Percentiles rank a stretch among this genome's conserved stretches.
phyloP scores from a whole-genome alignment of 1,140 invertebrate species.

The Muscidifurax raptorellus region DNA sequence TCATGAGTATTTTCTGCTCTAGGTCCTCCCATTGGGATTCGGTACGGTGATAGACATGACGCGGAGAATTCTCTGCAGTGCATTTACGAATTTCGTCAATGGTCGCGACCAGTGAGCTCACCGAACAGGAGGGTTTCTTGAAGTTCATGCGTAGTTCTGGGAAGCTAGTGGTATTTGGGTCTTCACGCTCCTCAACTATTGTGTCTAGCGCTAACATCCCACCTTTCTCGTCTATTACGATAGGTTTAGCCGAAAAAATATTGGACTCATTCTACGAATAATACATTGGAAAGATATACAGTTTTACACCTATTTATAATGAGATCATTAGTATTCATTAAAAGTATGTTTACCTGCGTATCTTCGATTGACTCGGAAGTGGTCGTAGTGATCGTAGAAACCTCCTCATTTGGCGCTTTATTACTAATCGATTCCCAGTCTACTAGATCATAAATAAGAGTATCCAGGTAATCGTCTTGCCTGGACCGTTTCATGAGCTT shows the following conservation, averaged over 20 bases:
- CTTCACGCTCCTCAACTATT: slow-evolving; percentile 79
- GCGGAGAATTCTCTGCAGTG: slow-evolving; percentile 77
- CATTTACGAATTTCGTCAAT: slow-evolving; percentile 81
- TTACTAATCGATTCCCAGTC: slow-evolving; percentile 65
- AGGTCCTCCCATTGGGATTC: slow-evolving; percentile 76
- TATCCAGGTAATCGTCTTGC: slow-evolving; percentile 78
- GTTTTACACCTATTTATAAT: not conserved
- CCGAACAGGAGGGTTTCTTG: slow-evolving; percentile 73
- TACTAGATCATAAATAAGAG: slow-evolving; percentile 74
- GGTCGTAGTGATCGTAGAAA: slow-evolving; percentile 7
- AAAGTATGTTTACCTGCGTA: slow-evolving; percentile 56
- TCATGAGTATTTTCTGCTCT: slow-evolving; percentile 69
- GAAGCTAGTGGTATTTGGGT: slow-evolving; percentile 58
- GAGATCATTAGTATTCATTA: not conserved
- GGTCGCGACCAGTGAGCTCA: slow-evolving; percentile 79
- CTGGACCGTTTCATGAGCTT: slow-evolving; percentile 67
- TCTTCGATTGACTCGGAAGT: slow-evolving; percentile 51
- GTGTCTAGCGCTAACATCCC: slow-evolving; percentile 74
- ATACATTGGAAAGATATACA: not conserved
- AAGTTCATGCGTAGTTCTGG: slow-evolving; percentile 65
- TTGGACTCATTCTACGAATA: slow-evolving; percentile 57
- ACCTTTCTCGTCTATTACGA: slow-evolving; percentile 77
- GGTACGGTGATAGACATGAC: slow-evolving; percentile 77
- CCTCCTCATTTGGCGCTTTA: slow-evolving; percentile 50
- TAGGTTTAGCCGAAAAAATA: slow-evolving; percentile 76